These are phyloP conservation scores for Argyrosomus regius DNA, from an alignment of 2,797 vertebrate genomes.

Conservation along the genomic window DNA sequence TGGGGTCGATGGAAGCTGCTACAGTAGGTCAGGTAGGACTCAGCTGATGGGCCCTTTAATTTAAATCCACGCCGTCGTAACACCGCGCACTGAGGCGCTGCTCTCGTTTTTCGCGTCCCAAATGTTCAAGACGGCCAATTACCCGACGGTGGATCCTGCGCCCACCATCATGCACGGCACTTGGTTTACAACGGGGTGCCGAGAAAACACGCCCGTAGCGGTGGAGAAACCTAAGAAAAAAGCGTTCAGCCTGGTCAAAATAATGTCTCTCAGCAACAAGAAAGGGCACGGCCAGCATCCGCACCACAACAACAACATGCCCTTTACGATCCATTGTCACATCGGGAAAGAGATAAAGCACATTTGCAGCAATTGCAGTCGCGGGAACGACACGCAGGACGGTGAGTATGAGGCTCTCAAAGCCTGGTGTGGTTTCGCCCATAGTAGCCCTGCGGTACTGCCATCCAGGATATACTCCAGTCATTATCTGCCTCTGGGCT, in stretches of 20 bases:
- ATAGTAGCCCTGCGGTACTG: slow-evolving; percentile 52
- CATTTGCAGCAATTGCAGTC: slow-evolving; percentile 99
- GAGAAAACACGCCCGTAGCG: slow-evolving; percentile 84
- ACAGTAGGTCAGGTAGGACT: slow-evolving; percentile 59
- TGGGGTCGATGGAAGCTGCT: slow-evolving; percentile 43
- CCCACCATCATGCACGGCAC: slow-evolving; percentile 85
- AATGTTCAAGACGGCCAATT: slow-evolving; percentile 82
- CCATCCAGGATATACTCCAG: slow-evolving; percentile 21
- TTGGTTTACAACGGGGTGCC: slow-evolving; percentile 84
- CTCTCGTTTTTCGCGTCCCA: slow-evolving; percentile 50
- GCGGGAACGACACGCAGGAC: slow-evolving; percentile 92
- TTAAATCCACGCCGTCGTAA: slow-evolving; percentile 62
- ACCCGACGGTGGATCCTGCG: slow-evolving; percentile 88
- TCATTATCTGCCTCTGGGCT: slow-evolving; percentile 3
- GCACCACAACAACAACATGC: slow-evolving; percentile 90
- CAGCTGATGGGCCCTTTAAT: slow-evolving; percentile 57
- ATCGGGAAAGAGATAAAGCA: slow-evolving; percentile 99
- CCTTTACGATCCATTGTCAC: slow-evolving; percentile 96
- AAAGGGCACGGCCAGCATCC: slow-evolving; percentile 86
- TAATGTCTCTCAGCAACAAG: slow-evolving; percentile 90
- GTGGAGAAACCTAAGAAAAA: slow-evolving; percentile 90
- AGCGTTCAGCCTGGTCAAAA: slow-evolving; percentile 92
- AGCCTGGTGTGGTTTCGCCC: slow-evolving; percentile 43
- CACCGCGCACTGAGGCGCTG: slow-evolving; percentile 58
- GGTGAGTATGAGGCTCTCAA: slow-evolving; percentile 87